Evolutionary conservation across 1,140 invertebrate genomes (phyloP).

Genomic region (Drosophila seguyi): DNA sequence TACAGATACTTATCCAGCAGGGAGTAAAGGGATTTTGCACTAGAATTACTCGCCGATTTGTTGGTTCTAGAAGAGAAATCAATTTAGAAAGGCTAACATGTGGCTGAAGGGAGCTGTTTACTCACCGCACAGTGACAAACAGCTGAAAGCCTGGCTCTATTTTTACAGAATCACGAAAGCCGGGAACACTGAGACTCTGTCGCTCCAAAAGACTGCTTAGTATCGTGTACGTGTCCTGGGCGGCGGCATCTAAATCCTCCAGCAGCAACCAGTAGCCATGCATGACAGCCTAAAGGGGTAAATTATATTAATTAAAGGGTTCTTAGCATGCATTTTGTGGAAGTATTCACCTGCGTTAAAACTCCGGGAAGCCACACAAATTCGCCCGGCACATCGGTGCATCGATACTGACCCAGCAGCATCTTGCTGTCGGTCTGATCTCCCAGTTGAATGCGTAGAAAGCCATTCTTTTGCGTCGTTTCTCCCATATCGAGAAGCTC

Average conservation of each 20-base stretch:
- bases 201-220: slow-evolving; percentile 94
- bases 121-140: slow-evolving; percentile 94
- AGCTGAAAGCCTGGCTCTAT: slow-evolving; percentile 94
- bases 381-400: slow-evolving; percentile 98
- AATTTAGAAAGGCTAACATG: not conserved
- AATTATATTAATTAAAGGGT: not conserved
- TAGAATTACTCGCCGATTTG: slow-evolving; percentile 84
- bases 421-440: slow-evolving; percentile 99
- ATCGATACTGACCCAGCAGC: slow-evolving; percentile 96
- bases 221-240: slow-evolving; percentile 95
- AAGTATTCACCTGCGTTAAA: slow-evolving; percentile 89
- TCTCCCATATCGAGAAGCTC: slow-evolving; percentile 53
- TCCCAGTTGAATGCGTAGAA: slow-evolving; percentile 92
- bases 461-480: slow-evolving; percentile 62
- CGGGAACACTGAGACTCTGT: slow-evolving; percentile 92
- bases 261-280: slow-evolving; percentile 96
- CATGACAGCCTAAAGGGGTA: slow-evolving; percentile 90
- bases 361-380: slow-evolving; percentile 98
- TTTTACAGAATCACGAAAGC: slow-evolving; percentile 92
- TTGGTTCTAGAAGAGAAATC: slow-evolving; percentile 72
- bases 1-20: slow-evolving; percentile 93
- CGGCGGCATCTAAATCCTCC: slow-evolving; percentile 98
- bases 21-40: slow-evolving; percentile 88
- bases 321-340: not conserved
- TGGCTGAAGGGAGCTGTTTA: not conserved